Percentiles rank a stretch among this genome's conserved stretches.
These are phyloP conservation scores for Halcyon smyrnensis DNA, from an alignment of 2,797 vertebrate genomes.

Conservation along the genomic window DNA sequence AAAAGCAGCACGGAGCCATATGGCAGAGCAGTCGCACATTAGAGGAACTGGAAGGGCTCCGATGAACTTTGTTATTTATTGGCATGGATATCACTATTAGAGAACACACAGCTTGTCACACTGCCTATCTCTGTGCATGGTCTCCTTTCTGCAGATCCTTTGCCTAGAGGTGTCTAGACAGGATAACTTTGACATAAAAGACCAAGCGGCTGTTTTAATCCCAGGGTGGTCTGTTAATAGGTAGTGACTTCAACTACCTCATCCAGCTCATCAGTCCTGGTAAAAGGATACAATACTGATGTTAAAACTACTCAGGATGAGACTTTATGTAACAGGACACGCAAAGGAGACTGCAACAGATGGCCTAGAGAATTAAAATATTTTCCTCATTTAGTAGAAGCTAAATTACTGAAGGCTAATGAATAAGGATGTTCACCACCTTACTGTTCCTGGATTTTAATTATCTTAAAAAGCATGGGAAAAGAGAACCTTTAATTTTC, in stretches of 20 bases:
- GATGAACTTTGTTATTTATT: conserved; percentile 62
- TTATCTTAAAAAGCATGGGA: conserved; percentile 64
- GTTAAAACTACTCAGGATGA: conserved; percentile 1
- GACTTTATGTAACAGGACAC: conserved; percentile 31
- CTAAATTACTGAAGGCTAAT: conserved; percentile 72
- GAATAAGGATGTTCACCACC: conserved; percentile 67
- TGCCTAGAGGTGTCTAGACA: not conserved
- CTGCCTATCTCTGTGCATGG: not conserved
- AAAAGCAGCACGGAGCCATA: conserved; percentile 17
- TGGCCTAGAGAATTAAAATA: conserved; percentile 67
- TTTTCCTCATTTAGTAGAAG: conserved; percentile 63
- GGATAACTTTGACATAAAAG: not conserved
- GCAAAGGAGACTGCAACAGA: conserved; percentile 65
- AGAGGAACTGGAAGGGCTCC: conserved; percentile 12
- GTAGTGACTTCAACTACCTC: not conserved
- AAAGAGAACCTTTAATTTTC: conserved; percentile 70
- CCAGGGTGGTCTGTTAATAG: not conserved
- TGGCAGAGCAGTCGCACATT: not conserved
- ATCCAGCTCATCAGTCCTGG: not conserved
- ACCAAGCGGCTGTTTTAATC: not conserved
- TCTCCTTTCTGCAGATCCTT: not conserved
- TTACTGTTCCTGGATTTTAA: conserved; percentile 70
- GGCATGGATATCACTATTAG: not conserved
- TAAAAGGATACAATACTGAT: not conserved
- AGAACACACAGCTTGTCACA: not conserved